Evolutionary conservation across 2,797 vertebrate species (phyloP).

Genomic region (Aldrovandia affinis): DNA sequence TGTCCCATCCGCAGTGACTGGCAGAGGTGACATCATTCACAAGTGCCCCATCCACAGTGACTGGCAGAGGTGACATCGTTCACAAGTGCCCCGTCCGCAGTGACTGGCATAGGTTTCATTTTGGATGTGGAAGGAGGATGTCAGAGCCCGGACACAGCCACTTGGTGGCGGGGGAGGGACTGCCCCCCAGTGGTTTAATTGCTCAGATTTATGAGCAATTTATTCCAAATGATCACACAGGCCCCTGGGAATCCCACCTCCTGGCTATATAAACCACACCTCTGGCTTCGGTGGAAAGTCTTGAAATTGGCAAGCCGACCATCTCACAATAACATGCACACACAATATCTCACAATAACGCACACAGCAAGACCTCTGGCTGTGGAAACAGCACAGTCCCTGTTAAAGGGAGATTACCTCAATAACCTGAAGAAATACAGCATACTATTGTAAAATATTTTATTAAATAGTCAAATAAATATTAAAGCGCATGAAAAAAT

Average conservation of each 20-base stretch:
- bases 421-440: too few relatives aligned
- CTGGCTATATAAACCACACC: not conserved
- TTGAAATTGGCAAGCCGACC: not conserved
- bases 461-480: too few relatives aligned
- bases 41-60: too few relatives aligned
- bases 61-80: too few relatives aligned
- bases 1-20: not conserved
- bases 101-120: not conserved
- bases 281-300: not conserved
- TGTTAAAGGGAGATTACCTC: too few relatives aligned
- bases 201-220: not conserved
- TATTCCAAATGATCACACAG: not conserved
- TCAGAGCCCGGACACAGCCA: not conserved
- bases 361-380: too few relatives aligned
- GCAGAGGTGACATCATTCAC: too few relatives aligned
- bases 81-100: not conserved
- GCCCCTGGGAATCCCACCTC: not conserved
- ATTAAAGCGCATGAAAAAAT: too few relatives aligned
- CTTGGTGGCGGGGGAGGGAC: not conserved
- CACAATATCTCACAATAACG: too few relatives aligned
- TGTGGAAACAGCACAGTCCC: too few relatives aligned
- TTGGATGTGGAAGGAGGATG: not conserved
- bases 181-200: not conserved
- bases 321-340: too few relatives aligned
- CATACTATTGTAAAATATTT: too few relatives aligned